Evolutionary conservation across 2,888 invertebrate species (phyloP), one percentile per base, ranked within the genome.

Genomic region (Galerucella pusilla): DNA sequence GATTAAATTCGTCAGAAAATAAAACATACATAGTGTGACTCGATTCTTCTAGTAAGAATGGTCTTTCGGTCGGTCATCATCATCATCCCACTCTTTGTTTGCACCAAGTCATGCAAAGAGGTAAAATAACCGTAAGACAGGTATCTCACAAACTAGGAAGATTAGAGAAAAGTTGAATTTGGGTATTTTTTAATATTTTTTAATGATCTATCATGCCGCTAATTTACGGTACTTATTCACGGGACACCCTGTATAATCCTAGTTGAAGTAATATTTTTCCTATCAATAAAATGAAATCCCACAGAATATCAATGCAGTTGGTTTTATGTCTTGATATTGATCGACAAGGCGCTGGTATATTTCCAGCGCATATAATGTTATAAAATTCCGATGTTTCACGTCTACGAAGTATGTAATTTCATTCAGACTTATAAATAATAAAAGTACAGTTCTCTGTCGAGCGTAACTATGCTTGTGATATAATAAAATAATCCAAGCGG

Each of bases 401-500:
- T 75, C 63, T 45, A 64, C 11, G 28, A 35, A 70, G 69, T 69
- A 70, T 69, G 72, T 77, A 74, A 76, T 74, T 75, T 73, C 73
- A 73, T 78, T 73, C 76, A 63, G 35, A 64, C 73, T 68, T 68
- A 78, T 76, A 65, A 75, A 75, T 72, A 73, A 75, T 75, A 76
- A 73, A 10, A 66, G 49, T 73, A 75, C 75, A 75, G 79, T 71
- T 78, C 74, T 70, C 73, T 70, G 49, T 60, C 75, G 77, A 79
- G 76, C 79, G 77, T 77, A 77, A 75, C 77, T 68, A n/a, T n/a
- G 54, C 59, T 70, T 73, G 69, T 70, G 77, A 77, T 75, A 72
- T 77, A 77, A 75, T 73, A 77, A 71, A 75, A 68, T 64, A 77
- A 77, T 78, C 74, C 75, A 78, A 77, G 77, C 80, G 76, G 76